phyloP scores from a whole-genome alignment of 1,140 invertebrate species.

The Hestina assimilis region DNA sequence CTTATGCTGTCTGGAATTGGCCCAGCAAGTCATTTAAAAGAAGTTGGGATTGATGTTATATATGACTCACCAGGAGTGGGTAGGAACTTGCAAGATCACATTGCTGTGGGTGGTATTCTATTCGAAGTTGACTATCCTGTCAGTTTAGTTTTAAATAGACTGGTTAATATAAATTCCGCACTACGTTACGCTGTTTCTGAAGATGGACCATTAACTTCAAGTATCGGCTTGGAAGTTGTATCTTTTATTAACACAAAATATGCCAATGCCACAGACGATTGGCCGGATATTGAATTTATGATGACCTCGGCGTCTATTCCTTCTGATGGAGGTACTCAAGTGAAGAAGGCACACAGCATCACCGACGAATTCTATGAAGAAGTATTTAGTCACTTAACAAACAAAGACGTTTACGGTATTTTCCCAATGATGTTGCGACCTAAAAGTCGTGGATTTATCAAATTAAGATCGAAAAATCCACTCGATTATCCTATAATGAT shows the following conservation, averaged over 20 bases:
- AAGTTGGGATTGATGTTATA: constrained; percentile 83
- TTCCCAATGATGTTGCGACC: constrained; percentile 93
- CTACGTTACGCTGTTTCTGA: constrained; percentile 87
- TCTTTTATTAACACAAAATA: constrained; percentile 93
- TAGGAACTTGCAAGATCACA: constrained; percentile 91
- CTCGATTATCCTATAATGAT: constrained; percentile 91
- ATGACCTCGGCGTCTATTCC: constrained; percentile 88
- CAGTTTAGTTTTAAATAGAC: constrained; percentile 85
- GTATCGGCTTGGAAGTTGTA: constrained; percentile 89
- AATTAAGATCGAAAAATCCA: constrained; percentile 88
- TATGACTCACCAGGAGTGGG: constrained; percentile 88
- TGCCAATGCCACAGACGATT: constrained; percentile 89
- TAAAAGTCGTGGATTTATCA: constrained; percentile 89
- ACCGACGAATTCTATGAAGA: constrained; percentile 89
- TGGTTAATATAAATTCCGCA: constrained; percentile 88
- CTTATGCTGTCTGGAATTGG: constrained; percentile 93
- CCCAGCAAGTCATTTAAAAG: constrained; percentile 83
- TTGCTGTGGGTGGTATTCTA: constrained; percentile 87
- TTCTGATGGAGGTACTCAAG: constrained; percentile 87
- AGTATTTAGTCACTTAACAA: constrained; percentile 83
- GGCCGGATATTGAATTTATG: constrained; percentile 95
- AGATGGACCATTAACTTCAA: constrained; percentile 89
- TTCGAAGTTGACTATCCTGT: constrained; percentile 90
- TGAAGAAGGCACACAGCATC: constrained; percentile 88
- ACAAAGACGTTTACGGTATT: constrained; percentile 86